Conservation (phyloP, 2,888 invertebrate species). For the Deilephila porcellus region DNA sequence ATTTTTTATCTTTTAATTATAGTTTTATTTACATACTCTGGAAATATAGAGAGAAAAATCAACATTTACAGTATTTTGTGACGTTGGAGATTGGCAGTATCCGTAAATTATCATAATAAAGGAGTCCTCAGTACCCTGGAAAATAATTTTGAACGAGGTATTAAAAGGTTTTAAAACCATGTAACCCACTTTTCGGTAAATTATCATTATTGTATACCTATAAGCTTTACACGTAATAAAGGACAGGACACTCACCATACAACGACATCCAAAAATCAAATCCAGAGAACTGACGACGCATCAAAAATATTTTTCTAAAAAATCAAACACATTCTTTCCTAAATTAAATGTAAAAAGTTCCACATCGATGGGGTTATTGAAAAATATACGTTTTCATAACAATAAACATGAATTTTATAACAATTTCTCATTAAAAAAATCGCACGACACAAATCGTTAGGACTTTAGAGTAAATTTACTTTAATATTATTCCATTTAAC, state of each 20-base stretch:
- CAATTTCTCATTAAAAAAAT: slow-evolving; percentile 26
- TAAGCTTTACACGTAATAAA: too few species aligned
- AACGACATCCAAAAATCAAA: not conserved
- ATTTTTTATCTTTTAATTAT: slow-evolving; percentile 62
- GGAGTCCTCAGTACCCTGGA: slow-evolving; percentile 5
- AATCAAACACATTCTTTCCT: slow-evolving; percentile 12
- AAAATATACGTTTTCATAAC: slow-evolving; percentile 24
- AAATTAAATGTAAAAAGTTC: slow-evolving; percentile 18
- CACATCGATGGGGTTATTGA: slow-evolving; percentile 30
- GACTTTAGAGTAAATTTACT: slow-evolving; percentile 39
- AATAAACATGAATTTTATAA: slow-evolving; percentile 30
- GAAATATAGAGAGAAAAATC: slow-evolving; percentile 23
- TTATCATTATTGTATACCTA: too few species aligned
- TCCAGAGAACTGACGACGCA: slow-evolving; percentile 11
- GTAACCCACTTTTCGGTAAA: too few species aligned
- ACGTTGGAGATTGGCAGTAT: slow-evolving; percentile 17
- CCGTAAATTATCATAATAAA: not conserved
- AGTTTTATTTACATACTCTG: slow-evolving; percentile 24
- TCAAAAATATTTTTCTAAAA: slow-evolving; percentile 9
- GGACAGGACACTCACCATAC: not conserved
- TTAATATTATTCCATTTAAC: slow-evolving; percentile 53
- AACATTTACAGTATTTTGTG: slow-evolving; percentile 34
- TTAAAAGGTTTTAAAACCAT: too few species aligned
- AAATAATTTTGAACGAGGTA: not conserved
- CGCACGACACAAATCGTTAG: slow-evolving; percentile 29